These are phyloP conservation scores for Galagoides demidoff DNA, from an alignment of 2,797 vertebrate species.

Conservation along the genomic window DNA sequence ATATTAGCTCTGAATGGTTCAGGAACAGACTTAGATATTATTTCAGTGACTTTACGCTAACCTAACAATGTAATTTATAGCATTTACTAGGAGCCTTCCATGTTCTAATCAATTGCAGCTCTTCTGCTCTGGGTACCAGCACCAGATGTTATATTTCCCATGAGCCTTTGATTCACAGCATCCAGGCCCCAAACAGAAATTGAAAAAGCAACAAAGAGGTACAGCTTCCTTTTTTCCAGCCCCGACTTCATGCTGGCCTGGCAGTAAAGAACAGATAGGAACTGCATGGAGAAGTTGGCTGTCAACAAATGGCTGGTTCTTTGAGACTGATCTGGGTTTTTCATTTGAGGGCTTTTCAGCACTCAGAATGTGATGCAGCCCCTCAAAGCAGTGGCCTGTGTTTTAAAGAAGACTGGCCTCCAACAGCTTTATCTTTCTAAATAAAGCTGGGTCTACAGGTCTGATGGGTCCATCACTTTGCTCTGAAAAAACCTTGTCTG, in stretches of 20 bases:
- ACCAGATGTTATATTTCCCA: conserved; percentile 52
- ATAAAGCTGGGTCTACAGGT: conserved; percentile 51
- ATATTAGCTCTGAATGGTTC: conserved; percentile 9
- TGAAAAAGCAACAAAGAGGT: conserved; percentile 56
- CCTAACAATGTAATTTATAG: background rate
- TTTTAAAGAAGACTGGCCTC: conserved; percentile 71
- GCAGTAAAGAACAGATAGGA: conserved; percentile 66
- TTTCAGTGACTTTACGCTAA: conserved; percentile 49
- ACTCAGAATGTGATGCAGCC: conserved; percentile 69
- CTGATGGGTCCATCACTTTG: conserved; percentile 4
- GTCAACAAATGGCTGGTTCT: conserved; percentile 73
- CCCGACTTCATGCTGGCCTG: conserved; percentile 49
- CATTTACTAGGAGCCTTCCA: conserved; percentile 31
- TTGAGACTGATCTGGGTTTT: conserved; percentile 80
- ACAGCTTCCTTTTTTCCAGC: conserved; percentile 48
- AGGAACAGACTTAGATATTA: conserved; percentile 9
- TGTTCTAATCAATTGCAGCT: conserved; percentile 14
- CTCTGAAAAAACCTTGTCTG: background rate
- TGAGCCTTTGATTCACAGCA: conserved; percentile 45
- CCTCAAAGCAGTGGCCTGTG: conserved; percentile 69
- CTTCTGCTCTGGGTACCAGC: background rate
- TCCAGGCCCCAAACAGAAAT: conserved; percentile 14
- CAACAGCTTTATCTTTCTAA: background rate
- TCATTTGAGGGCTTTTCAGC: conserved; percentile 64
- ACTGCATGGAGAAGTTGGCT: conserved; percentile 69